Percentiles rank a stretch among this genome's conserved stretches.
Conservation (phyloP, 2,113 vertebrate species). For the Paramormyrops kingsleyae region DNA sequence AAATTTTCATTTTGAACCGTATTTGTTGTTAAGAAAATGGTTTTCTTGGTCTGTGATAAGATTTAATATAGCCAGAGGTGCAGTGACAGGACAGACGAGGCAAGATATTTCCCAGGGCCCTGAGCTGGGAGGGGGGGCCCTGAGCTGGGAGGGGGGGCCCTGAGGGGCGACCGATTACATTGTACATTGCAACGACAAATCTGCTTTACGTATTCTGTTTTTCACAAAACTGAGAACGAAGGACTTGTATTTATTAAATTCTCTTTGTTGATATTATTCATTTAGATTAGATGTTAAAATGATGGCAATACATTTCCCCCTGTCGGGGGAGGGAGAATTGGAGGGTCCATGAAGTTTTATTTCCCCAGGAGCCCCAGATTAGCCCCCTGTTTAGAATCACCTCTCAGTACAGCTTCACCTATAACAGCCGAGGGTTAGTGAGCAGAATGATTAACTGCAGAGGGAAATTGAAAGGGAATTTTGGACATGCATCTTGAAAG, state of each 20-base stretch:
- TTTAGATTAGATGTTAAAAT: neutral
- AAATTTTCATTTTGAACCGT: neutral
- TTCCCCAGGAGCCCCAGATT: neutral
- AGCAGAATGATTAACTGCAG: neutral
- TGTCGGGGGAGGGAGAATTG: neutral
- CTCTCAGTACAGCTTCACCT: neutral
- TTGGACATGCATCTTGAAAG: neutral
- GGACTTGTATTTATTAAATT: neutral
- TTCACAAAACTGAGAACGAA: neutral
- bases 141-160: neutral
- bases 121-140: too few relatives aligned
- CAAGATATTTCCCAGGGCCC: neutral
- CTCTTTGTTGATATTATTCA: neutral
- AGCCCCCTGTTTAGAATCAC: neutral
- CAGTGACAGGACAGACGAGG: neutral
- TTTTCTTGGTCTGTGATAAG: neutral
- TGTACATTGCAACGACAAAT: neutral
- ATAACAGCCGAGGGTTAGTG: neutral
- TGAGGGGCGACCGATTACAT: neutral
- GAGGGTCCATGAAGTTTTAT: neutral
- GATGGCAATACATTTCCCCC: neutral
- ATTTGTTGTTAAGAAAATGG: neutral
- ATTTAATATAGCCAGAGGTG: neutral
- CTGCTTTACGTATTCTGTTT: neutral
- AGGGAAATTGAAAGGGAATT: neutral